These are phyloP conservation scores for Tetragonisca angustula DNA, from an alignment of 2,888 invertebrate species.

Conservation along the genomic window DNA sequence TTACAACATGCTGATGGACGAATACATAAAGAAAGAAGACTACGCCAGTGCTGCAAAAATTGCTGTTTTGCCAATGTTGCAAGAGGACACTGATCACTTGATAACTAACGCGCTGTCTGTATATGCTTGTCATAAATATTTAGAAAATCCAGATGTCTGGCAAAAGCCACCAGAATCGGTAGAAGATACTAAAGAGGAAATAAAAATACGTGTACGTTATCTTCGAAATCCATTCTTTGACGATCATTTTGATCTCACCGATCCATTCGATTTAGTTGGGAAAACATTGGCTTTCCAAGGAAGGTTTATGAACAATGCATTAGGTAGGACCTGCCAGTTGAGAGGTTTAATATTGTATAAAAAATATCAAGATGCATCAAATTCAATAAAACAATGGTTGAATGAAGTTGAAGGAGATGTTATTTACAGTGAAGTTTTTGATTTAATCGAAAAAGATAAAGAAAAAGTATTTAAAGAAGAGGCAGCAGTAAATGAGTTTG, in stretches of 20 bases:
- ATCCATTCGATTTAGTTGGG: slow-evolving; percentile 90
- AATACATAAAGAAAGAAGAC: slow-evolving; percentile 89
- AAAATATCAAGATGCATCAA: slow-evolving; percentile 86
- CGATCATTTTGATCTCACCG: slow-evolving; percentile 94
- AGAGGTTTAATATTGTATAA: slow-evolving; percentile 89
- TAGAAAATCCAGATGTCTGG: slow-evolving; percentile 86
- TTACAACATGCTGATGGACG: slow-evolving; percentile 92
- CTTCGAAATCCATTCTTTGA: slow-evolving; percentile 94
- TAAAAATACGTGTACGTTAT: slow-evolving; percentile 91
- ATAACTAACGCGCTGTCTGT: slow-evolving; percentile 89
- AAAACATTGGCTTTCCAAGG: slow-evolving; percentile 91
- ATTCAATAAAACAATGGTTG: slow-evolving; percentile 78
- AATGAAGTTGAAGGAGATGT: slow-evolving; percentile 71
- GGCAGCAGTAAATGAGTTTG: slow-evolving; percentile 75
- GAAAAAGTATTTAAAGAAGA: slow-evolving; percentile 74
- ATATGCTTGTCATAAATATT: slow-evolving; percentile 90
- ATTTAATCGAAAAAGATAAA: slow-evolving; percentile 81
- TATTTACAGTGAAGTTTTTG: slow-evolving; percentile 83
- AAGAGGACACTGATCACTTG: slow-evolving; percentile 92
- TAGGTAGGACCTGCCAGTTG: slow-evolving; percentile 87
- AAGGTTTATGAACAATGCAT: slow-evolving; percentile 83
- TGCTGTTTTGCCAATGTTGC: slow-evolving; percentile 92
- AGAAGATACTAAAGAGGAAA: slow-evolving; percentile 85
- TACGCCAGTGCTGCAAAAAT: slow-evolving; percentile 90
- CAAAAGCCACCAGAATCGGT: slow-evolving; percentile 82